Percentiles rank a stretch among this genome's conserved stretches.
These are phyloP conservation scores for Neosilurus mollespiculum DNA, from an alignment of 2,797 vertebrate genomes.

Conservation along the genomic window DNA sequence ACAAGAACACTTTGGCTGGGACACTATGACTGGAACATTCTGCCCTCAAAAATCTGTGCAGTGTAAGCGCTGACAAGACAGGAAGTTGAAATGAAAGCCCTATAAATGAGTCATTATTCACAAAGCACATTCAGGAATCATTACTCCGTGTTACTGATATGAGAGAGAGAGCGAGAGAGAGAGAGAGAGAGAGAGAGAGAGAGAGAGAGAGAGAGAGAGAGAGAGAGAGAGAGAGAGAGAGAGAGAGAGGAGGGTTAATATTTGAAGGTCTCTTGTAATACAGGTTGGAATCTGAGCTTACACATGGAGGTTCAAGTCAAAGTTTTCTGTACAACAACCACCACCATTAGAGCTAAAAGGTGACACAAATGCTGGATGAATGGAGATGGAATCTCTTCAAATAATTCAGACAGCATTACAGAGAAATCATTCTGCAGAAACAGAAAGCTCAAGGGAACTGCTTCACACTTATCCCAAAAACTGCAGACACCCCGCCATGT, in stretches of 20 bases:
- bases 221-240: neutral
- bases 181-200: no score
- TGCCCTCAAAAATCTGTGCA: neutral
- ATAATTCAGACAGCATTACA: neutral
- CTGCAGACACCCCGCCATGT: neutral
- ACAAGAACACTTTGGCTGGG: neutral
- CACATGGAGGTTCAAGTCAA: neutral
- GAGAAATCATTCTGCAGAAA: neutral
- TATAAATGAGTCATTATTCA: neutral
- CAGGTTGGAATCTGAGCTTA: neutral
- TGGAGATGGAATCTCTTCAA: neutral
- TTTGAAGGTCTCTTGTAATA: neutral
- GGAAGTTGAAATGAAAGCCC: neutral
- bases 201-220: neutral
- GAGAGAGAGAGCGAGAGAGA: no score
- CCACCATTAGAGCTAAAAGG: neutral
- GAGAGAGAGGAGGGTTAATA: neutral
- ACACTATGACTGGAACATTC: constrained; percentile 20
- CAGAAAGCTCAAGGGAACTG: neutral
- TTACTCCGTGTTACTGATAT: neutral
- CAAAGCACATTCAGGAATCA: neutral
- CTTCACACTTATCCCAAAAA: neutral
- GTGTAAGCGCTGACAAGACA: neutral
- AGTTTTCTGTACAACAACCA: neutral
- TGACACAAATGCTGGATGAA: neutral